Percentiles rank a stretch among this genome's conserved stretches.
Conservation (phyloP, 2,888 invertebrate species). For the Drosophila paracracens region DNA sequence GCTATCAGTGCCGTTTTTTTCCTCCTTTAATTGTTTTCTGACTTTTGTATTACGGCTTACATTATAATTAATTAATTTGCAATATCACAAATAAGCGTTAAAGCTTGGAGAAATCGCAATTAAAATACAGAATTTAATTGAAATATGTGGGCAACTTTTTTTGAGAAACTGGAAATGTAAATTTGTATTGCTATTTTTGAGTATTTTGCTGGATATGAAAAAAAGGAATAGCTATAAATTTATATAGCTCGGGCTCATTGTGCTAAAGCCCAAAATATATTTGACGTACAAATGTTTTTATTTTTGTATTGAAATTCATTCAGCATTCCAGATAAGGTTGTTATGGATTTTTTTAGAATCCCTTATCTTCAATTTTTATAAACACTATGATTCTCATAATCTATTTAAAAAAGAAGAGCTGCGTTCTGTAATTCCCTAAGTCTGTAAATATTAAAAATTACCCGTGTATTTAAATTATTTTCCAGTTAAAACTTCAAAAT, state of each 20-base stretch:
- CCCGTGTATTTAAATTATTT: neutral
- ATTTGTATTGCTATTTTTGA: slow-evolving; percentile 9
- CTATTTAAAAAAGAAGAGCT: neutral
- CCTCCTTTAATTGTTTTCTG: neutral
- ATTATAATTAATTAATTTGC: neutral
- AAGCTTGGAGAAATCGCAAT: neutral
- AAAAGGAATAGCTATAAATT: neutral
- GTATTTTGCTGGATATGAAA: slow-evolving; percentile 15
- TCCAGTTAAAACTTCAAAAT: neutral
- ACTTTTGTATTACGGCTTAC: neutral
- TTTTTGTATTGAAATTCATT: neutral
- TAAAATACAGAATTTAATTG: neutral
- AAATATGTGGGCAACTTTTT: neutral
- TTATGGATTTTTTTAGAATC: neutral
- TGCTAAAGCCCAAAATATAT: neutral
- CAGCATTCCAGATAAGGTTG: neutral
- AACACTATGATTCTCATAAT: neutral
- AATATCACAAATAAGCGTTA: neutral
- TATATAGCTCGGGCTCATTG: slow-evolving; percentile 10
- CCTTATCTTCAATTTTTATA: neutral
- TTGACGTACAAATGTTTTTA: neutral
- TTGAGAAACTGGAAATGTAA: neutral
- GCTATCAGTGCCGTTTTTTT: slow-evolving; percentile 10
- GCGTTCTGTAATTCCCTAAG: neutral
- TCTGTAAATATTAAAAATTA: neutral